Conservation (phyloP, 1,140 invertebrate genomes). For the Oncopodura yosiiana region DNA sequence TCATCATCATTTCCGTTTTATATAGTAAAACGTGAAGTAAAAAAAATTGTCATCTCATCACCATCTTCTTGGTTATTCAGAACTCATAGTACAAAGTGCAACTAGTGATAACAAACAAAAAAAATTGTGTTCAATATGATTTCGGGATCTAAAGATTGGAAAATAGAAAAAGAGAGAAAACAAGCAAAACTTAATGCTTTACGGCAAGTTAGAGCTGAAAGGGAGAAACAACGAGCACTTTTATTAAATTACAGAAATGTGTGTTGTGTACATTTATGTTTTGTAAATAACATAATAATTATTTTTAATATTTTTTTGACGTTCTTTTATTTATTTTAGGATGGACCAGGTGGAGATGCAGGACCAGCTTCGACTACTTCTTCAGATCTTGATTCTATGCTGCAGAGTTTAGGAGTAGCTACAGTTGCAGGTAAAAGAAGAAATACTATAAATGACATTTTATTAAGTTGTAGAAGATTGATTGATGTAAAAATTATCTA, state of each 20-base stretch:
- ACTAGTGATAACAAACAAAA: not conserved
- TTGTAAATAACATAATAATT: too few species aligned
- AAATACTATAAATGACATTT: too few species aligned
- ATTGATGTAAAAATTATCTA: constrained; percentile 1
- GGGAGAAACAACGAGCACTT: constrained; percentile 16
- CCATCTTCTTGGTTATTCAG: too few species aligned
- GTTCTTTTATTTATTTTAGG: constrained; percentile 14
- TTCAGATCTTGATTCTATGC: constrained; percentile 16
- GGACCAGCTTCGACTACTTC: constrained; percentile 8
- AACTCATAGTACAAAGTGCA: not conserved
- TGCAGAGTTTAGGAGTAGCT: constrained; percentile 55
- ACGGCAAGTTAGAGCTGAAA: constrained; percentile 22
- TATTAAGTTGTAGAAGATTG: not conserved
- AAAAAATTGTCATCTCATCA: too few species aligned
- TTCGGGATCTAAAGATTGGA: constrained; percentile 27
- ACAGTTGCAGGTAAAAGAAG: constrained; percentile 68
- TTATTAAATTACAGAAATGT: not conserved
- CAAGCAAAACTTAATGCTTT: constrained; percentile 31
- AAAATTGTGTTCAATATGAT: constrained; percentile 17
- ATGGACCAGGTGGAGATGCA: constrained; percentile 10
- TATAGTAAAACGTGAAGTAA: too few species aligned
- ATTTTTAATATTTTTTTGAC: too few species aligned
- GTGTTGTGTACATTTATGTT: too few species aligned
- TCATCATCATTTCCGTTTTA: too few species aligned
- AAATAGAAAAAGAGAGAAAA: constrained; percentile 33